These are phyloP conservation scores for Podabrus alpinus DNA, from an alignment of 2,888 invertebrate species.

Conservation along the genomic window DNA sequence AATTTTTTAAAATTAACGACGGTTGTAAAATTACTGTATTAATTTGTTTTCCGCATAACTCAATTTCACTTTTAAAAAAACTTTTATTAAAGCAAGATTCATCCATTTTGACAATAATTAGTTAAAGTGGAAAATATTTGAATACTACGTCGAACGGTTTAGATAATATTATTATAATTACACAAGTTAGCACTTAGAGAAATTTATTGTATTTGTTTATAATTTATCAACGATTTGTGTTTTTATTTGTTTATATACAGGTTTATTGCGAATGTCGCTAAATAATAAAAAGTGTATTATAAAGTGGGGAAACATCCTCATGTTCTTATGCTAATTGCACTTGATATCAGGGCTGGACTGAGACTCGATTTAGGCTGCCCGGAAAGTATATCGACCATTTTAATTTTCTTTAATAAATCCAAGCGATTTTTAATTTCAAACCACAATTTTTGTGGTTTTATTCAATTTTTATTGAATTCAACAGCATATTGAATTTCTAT, in stretches of 20 bases:
- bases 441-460: no score
- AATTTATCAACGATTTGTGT: not conserved
- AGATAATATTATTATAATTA: no score
- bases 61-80: not conserved
- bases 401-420: not conserved
- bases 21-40: not conserved
- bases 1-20: not conserved
- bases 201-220: not conserved
- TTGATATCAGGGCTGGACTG: not conserved
- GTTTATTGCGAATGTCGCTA: not conserved
- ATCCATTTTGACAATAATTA: not conserved
- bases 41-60: not conserved
- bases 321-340: not conserved
- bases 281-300: not conserved
- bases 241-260: not conserved
- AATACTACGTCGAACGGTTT: no score
- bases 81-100: not conserved
- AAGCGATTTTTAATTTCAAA: not conserved
- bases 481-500: no score
- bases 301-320: not conserved
- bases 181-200: not conserved
- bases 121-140: no score
- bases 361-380: not conserved
- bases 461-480: no score
- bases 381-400: not conserved